Evolutionary conservation across 2,888 invertebrate genomes (phyloP).

Genomic region (Urechis unicinctus): DNA sequence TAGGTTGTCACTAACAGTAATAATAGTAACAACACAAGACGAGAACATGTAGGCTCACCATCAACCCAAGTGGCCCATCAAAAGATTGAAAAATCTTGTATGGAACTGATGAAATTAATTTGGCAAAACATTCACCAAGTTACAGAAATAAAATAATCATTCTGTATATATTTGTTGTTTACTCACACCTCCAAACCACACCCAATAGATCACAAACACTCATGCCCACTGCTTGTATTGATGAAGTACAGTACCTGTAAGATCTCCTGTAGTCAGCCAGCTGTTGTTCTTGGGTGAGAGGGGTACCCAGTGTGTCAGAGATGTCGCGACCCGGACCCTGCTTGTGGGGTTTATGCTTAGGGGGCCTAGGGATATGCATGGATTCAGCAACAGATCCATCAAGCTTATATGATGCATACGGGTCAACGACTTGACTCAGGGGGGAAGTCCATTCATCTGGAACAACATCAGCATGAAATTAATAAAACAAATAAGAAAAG

Average conservation of each 20-base stretch:
- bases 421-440: constrained; percentile 9
- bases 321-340: constrained; percentile 21
- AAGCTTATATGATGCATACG: constrained; percentile 5
- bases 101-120: no score
- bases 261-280: constrained; percentile 8
- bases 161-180: neutral
- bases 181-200: no score
- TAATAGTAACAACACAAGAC: no score
- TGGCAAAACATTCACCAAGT: no score
- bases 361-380: constrained; percentile 10
- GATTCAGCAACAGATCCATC: constrained; percentile 11
- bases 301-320: constrained; percentile 9
- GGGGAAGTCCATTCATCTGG: constrained; percentile 13
- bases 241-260: constrained; percentile 17
- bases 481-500: neutral
- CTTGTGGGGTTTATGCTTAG: constrained; percentile 6
- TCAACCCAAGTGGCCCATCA: no score
- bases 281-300: neutral
- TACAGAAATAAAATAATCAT: no score
- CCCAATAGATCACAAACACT: no score
- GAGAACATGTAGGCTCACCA: no score
- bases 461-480: neutral
- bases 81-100: no score
- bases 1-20: no score
- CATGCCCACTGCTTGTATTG: no score